Evolutionary conservation across 2,113 vertebrate genomes (phyloP), one percentile per base, ranked within the genome.

Genomic region (Phasianus colchicus): DNA sequence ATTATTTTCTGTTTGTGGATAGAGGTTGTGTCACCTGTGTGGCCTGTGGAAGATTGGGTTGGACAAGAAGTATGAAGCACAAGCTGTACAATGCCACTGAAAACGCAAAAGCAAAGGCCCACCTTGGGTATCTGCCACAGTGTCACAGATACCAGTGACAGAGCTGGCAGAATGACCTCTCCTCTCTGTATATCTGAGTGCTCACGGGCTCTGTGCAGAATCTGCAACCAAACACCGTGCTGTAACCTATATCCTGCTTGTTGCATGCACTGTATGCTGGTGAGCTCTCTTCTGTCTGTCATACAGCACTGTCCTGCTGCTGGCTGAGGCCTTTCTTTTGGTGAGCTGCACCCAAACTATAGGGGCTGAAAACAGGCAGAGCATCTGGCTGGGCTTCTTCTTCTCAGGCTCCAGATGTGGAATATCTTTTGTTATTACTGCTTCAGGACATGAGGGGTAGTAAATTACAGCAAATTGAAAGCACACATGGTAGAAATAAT

Each of bases 191-290:
- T 64, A 13, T 42, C 70, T 22, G 29, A 19, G 42, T 29, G 10
- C 36, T 57, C 21, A 42, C 50, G 16, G 50, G 32, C 29, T 91
- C 47, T n/a, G 1, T 50, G 30, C 36, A 76, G 79, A 24, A 61
- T 30, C 55, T 71, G 20, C 63, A 42, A 50, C 11, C 4, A 19
- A 58, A 81, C 78, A 1, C 11, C 24, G 60, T 19, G n/a, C 60
- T 6, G 1, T 63, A 43, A 40, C 27, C 15, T 48, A 0, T 43
- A 13, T 38, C 10, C 10, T 86, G 30, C 32, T 52, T 19, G 6
- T 30, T 64, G 14, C 20, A 3, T 55, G 34, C 1, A 2, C 0
- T 0, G 34, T 72, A 1, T 2, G 2, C 21, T 29, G 42, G 38
- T 30, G 32, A 75, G 50, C 50, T 71, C 21, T 83, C 11, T 58